phyloP scores from a whole-genome alignment of 1,140 invertebrate species.

The Coboldia fuscipes region DNA sequence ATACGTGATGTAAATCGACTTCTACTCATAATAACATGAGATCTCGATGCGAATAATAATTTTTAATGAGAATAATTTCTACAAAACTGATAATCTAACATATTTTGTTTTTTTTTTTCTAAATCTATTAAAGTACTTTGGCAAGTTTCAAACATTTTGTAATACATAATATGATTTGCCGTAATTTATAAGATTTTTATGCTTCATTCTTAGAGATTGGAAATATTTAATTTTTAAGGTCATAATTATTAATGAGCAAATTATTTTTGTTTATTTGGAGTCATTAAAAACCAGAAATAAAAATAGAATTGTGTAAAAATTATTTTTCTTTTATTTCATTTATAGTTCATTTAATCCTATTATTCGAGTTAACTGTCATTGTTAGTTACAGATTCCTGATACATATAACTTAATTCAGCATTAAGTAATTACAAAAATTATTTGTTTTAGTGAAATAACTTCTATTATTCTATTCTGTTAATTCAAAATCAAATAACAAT shows the following conservation, averaged over 20 bases:
- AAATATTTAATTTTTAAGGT: not conserved
- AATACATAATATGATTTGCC: not conserved
- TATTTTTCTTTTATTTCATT: not conserved
- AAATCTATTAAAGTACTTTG: too few species aligned
- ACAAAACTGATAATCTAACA: too few species aligned
- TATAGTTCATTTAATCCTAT: too few species aligned
- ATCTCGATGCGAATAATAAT: too few species aligned
- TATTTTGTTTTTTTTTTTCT: too few species aligned
- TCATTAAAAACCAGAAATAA: not conserved
- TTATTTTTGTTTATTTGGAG: not conserved
- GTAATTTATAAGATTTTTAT: not conserved
- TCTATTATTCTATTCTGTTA: too few species aligned
- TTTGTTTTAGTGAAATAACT: not conserved
- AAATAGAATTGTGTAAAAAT: not conserved
- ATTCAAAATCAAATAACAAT: too few species aligned
- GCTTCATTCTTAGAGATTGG: not conserved
- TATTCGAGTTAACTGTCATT: too few species aligned
- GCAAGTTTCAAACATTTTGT: not conserved
- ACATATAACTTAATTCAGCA: not conserved
- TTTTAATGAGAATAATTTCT: too few species aligned
- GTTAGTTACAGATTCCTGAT: too few species aligned
- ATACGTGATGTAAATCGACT: slow-evolving; percentile 92
- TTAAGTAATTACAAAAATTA: not conserved
- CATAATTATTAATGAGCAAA: not conserved
- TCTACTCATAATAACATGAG: too few species aligned